Conservation (phyloP, 2,888 invertebrate genomes). For the Nemurella pictetii region DNA sequence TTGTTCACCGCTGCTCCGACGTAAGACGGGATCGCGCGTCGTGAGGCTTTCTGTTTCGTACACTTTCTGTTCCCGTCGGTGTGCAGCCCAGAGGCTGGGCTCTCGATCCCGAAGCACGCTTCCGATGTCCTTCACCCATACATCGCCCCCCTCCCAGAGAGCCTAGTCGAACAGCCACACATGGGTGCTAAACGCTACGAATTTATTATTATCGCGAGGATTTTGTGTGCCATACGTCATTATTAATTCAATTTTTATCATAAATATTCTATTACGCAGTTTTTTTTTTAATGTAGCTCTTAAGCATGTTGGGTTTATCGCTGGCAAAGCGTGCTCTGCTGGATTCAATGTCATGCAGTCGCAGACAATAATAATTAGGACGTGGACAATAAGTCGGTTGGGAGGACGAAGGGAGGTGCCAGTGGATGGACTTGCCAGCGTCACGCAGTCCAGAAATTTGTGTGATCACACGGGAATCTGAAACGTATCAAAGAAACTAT, state of each 20-base stretch:
- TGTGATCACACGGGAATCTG: constrained; percentile 10
- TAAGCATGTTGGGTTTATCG: neutral
- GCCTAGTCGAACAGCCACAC: constrained; percentile 24
- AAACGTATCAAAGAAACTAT: constrained; percentile 29
- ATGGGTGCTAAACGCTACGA: constrained; percentile 39
- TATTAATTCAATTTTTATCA: constrained; percentile 9
- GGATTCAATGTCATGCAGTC: no score
- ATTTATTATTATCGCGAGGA: constrained; percentile 23
- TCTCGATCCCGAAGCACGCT: no score
- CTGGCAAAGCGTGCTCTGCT: neutral
- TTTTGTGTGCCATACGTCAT: constrained; percentile 39
- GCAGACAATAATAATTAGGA: constrained; percentile 4
- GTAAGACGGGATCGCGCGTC: neutral
- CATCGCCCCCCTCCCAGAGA: neutral
- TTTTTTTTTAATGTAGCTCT: neutral
- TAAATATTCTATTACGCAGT: neutral
- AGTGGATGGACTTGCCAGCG: neutral
- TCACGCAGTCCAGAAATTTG: neutral
- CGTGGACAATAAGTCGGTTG: neutral
- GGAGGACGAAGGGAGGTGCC: neutral
- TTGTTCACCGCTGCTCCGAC: neutral
- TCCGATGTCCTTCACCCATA: no score
- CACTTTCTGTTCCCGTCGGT: neutral
- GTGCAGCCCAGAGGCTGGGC: neutral
- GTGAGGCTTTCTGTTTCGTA: neutral